Percentiles rank a stretch among this genome's conserved stretches.
Evolutionary conservation across 2,113 vertebrate genomes (phyloP).

Genomic region (Oreotragus oreotragus): DNA sequence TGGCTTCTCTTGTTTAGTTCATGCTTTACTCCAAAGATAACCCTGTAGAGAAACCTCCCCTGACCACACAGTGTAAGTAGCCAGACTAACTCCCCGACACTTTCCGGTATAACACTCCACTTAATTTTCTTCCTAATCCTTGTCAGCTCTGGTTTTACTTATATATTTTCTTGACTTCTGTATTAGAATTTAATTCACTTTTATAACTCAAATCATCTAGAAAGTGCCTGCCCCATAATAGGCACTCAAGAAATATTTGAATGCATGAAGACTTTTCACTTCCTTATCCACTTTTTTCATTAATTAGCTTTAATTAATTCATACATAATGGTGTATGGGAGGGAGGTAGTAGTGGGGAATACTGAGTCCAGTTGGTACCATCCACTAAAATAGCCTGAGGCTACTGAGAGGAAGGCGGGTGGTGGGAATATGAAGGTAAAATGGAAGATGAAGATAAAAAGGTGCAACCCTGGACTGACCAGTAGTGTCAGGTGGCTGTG

Average conservation of each 20-base stretch:
- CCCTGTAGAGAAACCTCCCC: not conserved
- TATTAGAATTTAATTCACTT: constrained; percentile 23
- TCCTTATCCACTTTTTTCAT: not conserved
- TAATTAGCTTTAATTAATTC: not conserved
- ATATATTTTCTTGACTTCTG: not conserved
- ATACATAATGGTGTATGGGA: not conserved
- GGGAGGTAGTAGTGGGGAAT: not conserved
- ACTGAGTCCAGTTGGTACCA: not conserved
- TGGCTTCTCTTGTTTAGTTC: not conserved
- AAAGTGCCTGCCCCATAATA: not conserved
- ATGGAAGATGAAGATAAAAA: not conserved
- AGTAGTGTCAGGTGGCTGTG: not conserved
- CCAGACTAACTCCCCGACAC: not conserved
- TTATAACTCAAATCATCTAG: not conserved
- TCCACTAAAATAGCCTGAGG: not conserved
- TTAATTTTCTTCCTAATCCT: not conserved
- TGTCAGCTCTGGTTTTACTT: not conserved
- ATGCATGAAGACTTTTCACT: not conserved
- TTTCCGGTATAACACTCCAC: not conserved
- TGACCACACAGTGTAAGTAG: not conserved
- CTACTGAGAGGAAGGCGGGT: not conserved
- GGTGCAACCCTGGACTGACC: not conserved
- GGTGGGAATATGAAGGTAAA: not conserved
- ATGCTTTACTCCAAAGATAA: not conserved
- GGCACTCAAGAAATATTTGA: not conserved